Conservation (phyloP, 2,888 invertebrate genomes). For the Chalcosyrphus nemorum region DNA sequence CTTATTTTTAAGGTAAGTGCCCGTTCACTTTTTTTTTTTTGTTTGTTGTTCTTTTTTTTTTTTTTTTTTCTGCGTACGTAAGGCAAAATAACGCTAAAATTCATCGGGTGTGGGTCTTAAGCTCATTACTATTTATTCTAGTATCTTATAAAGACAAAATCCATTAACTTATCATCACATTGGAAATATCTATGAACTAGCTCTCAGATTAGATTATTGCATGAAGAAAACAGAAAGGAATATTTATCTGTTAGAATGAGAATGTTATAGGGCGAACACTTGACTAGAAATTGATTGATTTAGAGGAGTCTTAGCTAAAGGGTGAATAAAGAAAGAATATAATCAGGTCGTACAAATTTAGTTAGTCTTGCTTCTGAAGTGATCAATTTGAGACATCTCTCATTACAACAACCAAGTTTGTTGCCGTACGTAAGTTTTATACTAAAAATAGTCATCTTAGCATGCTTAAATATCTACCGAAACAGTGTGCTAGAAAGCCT, state of each 20-base stretch:
- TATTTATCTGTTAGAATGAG: not conserved
- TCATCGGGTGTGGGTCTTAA: slow-evolving; percentile 30
- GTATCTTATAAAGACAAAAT: not conserved
- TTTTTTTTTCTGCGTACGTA: slow-evolving; percentile 47
- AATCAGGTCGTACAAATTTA: too few species aligned
- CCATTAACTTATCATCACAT: not conserved
- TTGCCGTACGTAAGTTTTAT: too few species aligned
- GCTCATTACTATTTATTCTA: slow-evolving; percentile 25
- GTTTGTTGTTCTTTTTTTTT: slow-evolving; percentile 39
- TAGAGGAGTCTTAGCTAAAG: too few species aligned
- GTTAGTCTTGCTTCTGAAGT: too few species aligned
- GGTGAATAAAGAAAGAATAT: too few species aligned
- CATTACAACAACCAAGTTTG: too few species aligned
- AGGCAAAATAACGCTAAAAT: slow-evolving; percentile 13
- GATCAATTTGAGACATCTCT: too few species aligned
- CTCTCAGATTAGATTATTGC: not conserved
- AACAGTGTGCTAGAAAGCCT: too few species aligned
- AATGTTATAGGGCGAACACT: too few species aligned
- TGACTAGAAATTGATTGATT: not conserved
- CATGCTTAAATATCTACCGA: too few species aligned
- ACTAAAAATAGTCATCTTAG: too few species aligned
- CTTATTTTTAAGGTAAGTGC: slow-evolving; percentile 81
- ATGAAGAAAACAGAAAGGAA: not conserved
- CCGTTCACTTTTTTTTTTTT: slow-evolving; percentile 48
- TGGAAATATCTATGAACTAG: not conserved